A percentile compares a stretch with the other conserved stretches of the same genome.
Conservation (phyloP, 2,113 vertebrate genomes). For the Sorex fumeus region DNA sequence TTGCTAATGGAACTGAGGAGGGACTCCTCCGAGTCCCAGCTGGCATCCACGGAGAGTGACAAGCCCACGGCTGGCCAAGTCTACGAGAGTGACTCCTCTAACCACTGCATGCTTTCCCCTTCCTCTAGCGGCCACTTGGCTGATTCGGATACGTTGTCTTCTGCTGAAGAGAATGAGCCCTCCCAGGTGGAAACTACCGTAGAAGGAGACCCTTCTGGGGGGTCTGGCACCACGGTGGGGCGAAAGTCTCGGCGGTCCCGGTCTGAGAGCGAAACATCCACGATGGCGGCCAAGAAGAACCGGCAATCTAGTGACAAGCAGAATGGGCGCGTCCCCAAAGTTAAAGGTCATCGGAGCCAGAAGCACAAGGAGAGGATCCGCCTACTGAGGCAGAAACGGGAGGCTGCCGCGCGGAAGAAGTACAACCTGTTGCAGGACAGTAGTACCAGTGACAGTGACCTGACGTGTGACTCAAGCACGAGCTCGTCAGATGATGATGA, state of each 20-base stretch:
- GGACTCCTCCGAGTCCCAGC: constrained; percentile 95
- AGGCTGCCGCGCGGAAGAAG: constrained; percentile 97
- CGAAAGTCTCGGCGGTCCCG: constrained; percentile 95
- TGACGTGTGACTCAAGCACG: constrained; percentile 97
- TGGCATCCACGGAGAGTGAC: constrained; percentile 93
- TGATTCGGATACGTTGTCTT: constrained; percentile 97
- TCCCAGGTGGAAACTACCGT: constrained; percentile 82
- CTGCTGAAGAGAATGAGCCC: constrained; percentile 93
- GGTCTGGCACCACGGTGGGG: constrained; percentile 85
- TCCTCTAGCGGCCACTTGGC: constrained; percentile 98
- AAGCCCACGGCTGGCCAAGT: constrained; percentile 88
- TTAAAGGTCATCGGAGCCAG: constrained; percentile 96
- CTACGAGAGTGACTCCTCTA: constrained; percentile 98
- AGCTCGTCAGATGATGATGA: constrained; percentile 95
- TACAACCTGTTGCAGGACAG: constrained; percentile 99
- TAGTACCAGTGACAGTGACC: constrained; percentile 99
- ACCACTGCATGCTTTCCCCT: constrained; percentile 97
- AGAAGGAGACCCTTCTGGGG: constrained; percentile 88
- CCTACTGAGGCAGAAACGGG: constrained; percentile 95
- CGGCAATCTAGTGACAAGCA: constrained; percentile 95
- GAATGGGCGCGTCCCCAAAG: constrained; percentile 93
- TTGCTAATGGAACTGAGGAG: constrained; percentile 96
- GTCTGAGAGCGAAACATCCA: constrained; percentile 95
- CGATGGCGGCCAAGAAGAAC: constrained; percentile 99
- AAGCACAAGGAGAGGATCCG: constrained; percentile 98